Conservation (phyloP, 2,888 invertebrate species). For the Agrochola lychnidis region DNA sequence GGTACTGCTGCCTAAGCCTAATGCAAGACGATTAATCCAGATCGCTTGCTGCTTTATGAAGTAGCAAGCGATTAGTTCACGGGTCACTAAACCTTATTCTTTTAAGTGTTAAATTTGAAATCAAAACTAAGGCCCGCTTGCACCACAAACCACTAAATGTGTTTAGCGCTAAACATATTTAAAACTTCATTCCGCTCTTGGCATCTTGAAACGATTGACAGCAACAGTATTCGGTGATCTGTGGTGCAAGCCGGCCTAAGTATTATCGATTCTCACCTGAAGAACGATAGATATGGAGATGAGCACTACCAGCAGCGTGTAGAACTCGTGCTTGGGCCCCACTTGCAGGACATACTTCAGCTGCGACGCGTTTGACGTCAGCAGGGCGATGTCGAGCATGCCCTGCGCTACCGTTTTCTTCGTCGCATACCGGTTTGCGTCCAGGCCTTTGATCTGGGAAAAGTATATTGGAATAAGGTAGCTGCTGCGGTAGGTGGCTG, state of each 20-base stretch:
- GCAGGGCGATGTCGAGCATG: constrained; percentile 96
- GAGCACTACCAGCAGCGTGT: constrained; percentile 94
- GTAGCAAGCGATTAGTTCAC: not conserved
- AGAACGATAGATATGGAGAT: constrained; percentile 95
- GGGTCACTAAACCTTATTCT: not conserved
- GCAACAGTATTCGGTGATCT: not conserved
- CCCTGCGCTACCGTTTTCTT: constrained; percentile 98
- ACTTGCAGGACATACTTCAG: constrained; percentile 96
- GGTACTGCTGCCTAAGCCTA: not conserved
- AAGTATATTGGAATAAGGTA: not conserved
- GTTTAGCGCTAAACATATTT: not conserved
- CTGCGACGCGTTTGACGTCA: constrained; percentile 97
- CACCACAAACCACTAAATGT: not conserved
- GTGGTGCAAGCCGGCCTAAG: not conserved
- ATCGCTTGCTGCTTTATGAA: not conserved
- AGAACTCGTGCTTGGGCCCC: constrained; percentile 96
- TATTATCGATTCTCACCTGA: constrained; percentile 91
- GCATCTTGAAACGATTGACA: no score
- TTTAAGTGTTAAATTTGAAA: not conserved
- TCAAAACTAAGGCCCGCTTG: not conserved
- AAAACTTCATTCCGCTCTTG: no score
- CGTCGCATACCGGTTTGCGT: constrained; percentile 97
- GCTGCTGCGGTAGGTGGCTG: no score
- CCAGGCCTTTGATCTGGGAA: constrained; percentile 93
- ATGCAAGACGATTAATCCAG: not conserved